Evolutionary conservation across 1,140 invertebrate species (phyloP).

Genomic region (Bicyclus anynana): DNA sequence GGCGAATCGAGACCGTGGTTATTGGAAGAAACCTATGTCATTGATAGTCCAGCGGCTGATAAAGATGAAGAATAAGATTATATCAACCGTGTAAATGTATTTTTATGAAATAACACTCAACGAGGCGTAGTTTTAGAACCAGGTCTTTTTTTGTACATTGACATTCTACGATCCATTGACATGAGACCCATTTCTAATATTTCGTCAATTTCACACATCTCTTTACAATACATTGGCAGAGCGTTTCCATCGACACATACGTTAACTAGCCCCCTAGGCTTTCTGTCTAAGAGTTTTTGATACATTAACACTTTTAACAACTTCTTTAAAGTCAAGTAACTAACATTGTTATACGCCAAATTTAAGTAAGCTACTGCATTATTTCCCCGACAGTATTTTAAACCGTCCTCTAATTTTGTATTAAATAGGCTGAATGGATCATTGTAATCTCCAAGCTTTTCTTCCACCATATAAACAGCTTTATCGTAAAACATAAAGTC

Average conservation of each 20-base stretch:
- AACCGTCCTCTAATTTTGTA: slow-evolving; percentile 27
- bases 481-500: slow-evolving; percentile 35
- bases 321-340: slow-evolving; percentile 39
- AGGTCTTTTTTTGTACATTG: slow-evolving; percentile 9
- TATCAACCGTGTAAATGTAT: no score
- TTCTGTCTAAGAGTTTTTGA: slow-evolving; percentile 38
- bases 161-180: slow-evolving; percentile 6
- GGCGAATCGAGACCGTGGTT: no score
- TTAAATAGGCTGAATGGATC: slow-evolving; percentile 42
- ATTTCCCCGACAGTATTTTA: slow-evolving; percentile 43
- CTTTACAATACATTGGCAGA: slow-evolving; percentile 39
- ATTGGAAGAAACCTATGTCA: no score
- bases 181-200: slow-evolving; percentile 28
- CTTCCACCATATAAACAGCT: slow-evolving; percentile 37
- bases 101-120: not conserved
- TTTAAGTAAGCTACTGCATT: slow-evolving; percentile 45
- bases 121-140: slow-evolving; percentile 14
- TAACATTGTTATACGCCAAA: slow-evolving; percentile 50
- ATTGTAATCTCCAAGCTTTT: slow-evolving; percentile 33
- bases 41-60: no score
- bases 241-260: slow-evolving; percentile 51
- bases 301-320: slow-evolving; percentile 35
- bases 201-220: slow-evolving; percentile 38
- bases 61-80: no score
- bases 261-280: slow-evolving; percentile 45